These are phyloP conservation scores for Aphelinus certus DNA, from an alignment of 1,140 invertebrate species.

Conservation along the genomic window DNA sequence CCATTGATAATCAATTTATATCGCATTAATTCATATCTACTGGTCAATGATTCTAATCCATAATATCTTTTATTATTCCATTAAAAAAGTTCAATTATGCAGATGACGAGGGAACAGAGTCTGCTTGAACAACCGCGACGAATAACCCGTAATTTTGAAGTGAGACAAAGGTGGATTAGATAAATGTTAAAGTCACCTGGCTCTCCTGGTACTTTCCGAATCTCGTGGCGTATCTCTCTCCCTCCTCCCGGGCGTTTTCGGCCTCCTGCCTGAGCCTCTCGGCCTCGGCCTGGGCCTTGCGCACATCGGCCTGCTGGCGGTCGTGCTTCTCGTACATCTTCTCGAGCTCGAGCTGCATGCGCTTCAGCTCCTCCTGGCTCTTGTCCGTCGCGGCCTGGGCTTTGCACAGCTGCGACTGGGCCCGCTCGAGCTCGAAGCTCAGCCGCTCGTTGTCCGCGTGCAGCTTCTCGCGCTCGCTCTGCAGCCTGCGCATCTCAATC, in stretches of 20 bases:
- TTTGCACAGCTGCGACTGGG: constrained; percentile 84
- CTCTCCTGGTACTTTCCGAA: constrained; percentile 83
- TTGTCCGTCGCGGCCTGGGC: constrained; percentile 85
- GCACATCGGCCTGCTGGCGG: constrained; percentile 81
- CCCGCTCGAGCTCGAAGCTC: constrained; percentile 84
- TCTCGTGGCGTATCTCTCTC: constrained; percentile 78
- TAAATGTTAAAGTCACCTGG: constrained; percentile 53
- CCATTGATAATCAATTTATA: too few relatives aligned
- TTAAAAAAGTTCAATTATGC: too few relatives aligned
- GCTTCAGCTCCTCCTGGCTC: constrained; percentile 86
- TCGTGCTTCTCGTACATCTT: constrained; percentile 92
- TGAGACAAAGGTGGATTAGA: too few relatives aligned
- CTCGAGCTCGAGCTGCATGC: constrained; percentile 87
- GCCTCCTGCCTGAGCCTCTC: constrained; percentile 76
- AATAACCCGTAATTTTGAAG: too few relatives aligned
- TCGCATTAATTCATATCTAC: too few relatives aligned
- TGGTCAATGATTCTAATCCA: too few relatives aligned
- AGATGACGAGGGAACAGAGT: too few relatives aligned
- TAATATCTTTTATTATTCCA: too few relatives aligned
- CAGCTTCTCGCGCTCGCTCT: constrained; percentile 87
- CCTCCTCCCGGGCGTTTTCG: constrained; percentile 76
- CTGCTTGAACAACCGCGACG: too few relatives aligned
- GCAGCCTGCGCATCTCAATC: constrained; percentile 81
- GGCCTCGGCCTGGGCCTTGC: constrained; percentile 81
- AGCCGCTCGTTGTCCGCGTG: constrained; percentile 85